Percentiles rank a stretch among this genome's conserved stretches.
Evolutionary conservation across 2,888 invertebrate genomes (phyloP).

Genomic region (Sinhomidia bicolor): DNA sequence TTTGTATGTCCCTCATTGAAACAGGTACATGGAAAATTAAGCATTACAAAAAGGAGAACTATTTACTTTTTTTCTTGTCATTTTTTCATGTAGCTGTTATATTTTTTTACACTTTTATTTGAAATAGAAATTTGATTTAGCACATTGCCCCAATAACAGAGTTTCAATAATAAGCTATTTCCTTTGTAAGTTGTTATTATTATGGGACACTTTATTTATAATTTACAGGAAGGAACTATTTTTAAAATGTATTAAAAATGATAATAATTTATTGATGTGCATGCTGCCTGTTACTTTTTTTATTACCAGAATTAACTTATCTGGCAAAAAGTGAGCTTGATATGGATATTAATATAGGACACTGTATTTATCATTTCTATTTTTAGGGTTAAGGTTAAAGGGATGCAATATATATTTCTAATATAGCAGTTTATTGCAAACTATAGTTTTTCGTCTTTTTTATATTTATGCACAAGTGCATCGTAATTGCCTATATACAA

Average conservation of each 20-base stretch:
- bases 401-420: too few species aligned
- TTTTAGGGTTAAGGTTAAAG: slow-evolving; percentile 55
- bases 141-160: too few species aligned
- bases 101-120: neutral
- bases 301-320: too few species aligned
- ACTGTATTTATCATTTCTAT: neutral
- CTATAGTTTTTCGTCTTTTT: too few species aligned
- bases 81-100: neutral
- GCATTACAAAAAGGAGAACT: neutral
- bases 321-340: too few species aligned
- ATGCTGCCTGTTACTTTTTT: too few species aligned
- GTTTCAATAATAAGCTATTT: neutral
- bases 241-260: neutral
- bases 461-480: slow-evolving; percentile 2
- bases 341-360: too few species aligned
- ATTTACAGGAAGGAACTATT: neutral
- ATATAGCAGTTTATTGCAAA: too few species aligned
- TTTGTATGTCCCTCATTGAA: neutral
- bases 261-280: neutral
- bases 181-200: neutral
- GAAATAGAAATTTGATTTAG: neutral
- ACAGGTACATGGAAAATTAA: neutral
- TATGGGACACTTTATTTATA: neutral
- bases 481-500: neutral
- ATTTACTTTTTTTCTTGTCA: neutral